Evolutionary conservation across 2,888 invertebrate species (phyloP).

Genomic region (Sesia bembeciformis): DNA sequence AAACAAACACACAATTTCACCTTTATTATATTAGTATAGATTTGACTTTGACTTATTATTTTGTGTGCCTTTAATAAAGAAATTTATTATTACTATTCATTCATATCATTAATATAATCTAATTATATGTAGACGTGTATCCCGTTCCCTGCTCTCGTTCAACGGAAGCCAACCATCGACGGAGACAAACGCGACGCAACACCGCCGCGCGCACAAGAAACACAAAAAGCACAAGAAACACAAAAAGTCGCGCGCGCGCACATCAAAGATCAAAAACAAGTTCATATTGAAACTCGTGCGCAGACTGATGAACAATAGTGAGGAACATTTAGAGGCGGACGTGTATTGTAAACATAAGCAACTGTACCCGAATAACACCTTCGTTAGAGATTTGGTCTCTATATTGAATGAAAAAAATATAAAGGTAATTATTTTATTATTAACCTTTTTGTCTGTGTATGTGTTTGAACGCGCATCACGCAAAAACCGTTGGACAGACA

Average conservation of each 20-base stretch:
- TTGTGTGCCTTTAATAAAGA: no score
- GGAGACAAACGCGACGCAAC: constrained; percentile 1
- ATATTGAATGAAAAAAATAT: constrained; percentile 50
- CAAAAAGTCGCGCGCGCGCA: constrained; percentile 3
- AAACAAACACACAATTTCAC: no score
- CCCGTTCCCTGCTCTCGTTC: constrained; percentile 45
- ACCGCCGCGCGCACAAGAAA: constrained; percentile 1
- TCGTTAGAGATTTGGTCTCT: constrained; percentile 54
- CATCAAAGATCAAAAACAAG: constrained; percentile 38
- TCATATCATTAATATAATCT: no score
- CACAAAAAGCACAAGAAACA: constrained; percentile 14
- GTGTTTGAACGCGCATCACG: no score
- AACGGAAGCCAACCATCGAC: constrained; percentile 9
- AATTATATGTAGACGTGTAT: constrained; percentile 30
- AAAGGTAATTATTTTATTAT: constrained; percentile 27
- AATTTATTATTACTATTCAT: no score
- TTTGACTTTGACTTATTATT: no score
- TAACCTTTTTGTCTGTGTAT: neutral
- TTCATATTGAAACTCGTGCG: constrained; percentile 47
- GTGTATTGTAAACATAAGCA: constrained; percentile 40
- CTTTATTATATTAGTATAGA: no score
- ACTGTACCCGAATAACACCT: constrained; percentile 49
- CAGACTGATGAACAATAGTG: constrained; percentile 23
- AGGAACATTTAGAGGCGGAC: constrained; percentile 52
- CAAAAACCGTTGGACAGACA: no score